Evolutionary conservation across 2,113 vertebrate species (phyloP), one percentile per base, ranked within the genome.

Genomic region (Hemichromis elongatus): DNA sequence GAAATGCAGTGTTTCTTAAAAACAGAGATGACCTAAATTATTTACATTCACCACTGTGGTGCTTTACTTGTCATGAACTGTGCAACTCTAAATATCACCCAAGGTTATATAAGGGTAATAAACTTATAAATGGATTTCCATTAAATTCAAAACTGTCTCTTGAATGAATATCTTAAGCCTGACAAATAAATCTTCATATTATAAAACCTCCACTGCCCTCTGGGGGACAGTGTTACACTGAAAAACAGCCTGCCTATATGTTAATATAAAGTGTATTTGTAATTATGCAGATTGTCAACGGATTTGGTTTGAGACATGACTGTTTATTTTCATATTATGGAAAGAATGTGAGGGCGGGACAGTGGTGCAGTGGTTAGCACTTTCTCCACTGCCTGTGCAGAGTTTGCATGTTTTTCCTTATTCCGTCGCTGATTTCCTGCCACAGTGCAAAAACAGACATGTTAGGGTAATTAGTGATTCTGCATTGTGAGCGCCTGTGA

Each of bases 141-240:
- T 73, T 26, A 10, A 80, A 80, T 70, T 33, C 26, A 66, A 77
- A 82, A 50, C 18, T 45, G 37, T 30, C 40, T 82, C 16, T 68
- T 26, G 13, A 68, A 40, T 37, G 56, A 10, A 50, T 55, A 54
- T 81, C 33, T 68, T 45, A 30, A 19, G 18, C 42, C 24, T 30
- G 68, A 30, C 68, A 50, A 66, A 50, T 30, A 2, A 9, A 10
- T 19, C 33, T 2, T 77, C 53, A 55, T 70, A 12, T 70, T 54
- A 13, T 30, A 16, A 9, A 18, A 24, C 61, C 28, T 28, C 40
- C 19, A 52, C 24, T 84, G 26, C n/a, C 78, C 89, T 89, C 54
- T 88, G 84, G 91, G 79, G 50, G 86, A 84, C 87, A 93, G 68
- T 88, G 83, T 89, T 86, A 79, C 79, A 37, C 87, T 81, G 54